Evolutionary conservation across 2,113 vertebrate species (phyloP).

Genomic region (Egretta garzetta): DNA sequence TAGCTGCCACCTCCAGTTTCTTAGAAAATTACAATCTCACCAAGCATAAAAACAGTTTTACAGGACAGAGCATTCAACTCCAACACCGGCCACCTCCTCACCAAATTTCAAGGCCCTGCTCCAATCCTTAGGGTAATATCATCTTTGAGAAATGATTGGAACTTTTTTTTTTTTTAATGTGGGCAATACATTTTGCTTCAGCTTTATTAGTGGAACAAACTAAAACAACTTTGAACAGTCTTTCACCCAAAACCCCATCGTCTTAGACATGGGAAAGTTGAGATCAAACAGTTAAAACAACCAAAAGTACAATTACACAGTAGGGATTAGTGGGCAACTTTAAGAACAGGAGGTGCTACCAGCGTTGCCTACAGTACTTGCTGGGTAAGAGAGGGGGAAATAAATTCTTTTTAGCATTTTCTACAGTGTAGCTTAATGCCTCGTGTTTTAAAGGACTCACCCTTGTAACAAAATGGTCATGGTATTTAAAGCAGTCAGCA

Average conservation of each 20-base stretch:
- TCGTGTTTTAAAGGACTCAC: background rate
- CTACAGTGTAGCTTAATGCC: background rate
- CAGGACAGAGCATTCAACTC: background rate
- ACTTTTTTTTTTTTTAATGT: too few relatives aligned
- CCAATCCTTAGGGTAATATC: background rate
- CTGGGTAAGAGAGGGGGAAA: background rate
- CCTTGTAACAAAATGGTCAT: background rate
- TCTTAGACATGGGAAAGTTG: background rate
- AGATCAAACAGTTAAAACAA: background rate
- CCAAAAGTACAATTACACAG: background rate
- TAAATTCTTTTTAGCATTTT: background rate
- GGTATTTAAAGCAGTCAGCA: background rate
- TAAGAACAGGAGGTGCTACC: background rate
- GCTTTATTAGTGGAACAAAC: background rate
- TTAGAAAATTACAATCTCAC: background rate
- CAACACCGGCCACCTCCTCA: background rate
- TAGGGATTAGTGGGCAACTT: background rate
- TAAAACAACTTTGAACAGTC: background rate
- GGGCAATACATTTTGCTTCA: background rate
- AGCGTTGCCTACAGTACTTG: background rate
- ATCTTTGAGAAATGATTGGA: background rate
- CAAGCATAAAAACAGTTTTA: background rate
- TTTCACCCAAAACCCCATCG: background rate
- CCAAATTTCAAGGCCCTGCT: background rate
- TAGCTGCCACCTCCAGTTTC: background rate